Evolutionary conservation across 1,140 invertebrate genomes (phyloP), one percentile per base, ranked within the genome.

Genomic region (Aphis gossypii): DNA sequence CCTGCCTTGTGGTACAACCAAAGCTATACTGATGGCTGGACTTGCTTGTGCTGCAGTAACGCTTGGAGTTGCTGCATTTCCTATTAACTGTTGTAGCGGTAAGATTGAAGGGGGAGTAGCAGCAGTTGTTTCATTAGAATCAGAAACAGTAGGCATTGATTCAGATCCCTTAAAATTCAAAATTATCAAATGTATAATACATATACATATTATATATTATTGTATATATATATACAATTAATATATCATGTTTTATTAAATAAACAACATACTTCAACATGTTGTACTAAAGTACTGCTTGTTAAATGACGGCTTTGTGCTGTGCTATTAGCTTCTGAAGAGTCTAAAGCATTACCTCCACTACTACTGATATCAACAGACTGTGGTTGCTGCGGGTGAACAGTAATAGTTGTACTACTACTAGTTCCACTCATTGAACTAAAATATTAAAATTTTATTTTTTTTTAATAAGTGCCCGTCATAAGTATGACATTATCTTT

Each of bases 281-380:
- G 92, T 54, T 84, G 92, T n/a, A 93, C 48, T 54, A 93, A 83
- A 56, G 92, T 93, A 93, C 92, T 93, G 56, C 92, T 93, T 20
- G 92, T 93, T 93, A 93, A 84, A 93, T 93, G 92, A 54, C 92
- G 92, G n/a, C 92, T 93, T 86, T 93, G 92, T 54, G 92, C 92
- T 56, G 92, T 86, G 8, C 92, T 93, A 84, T 93, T 93, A 30
- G 92, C 92, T 93, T 93, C 92, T n/a, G 92, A 93, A 14, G 92
- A 93, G 9, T 93, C 92, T 56, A 84, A 93, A 20, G 82, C 76
- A 86, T 86, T 93, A 44, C 92, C 82, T 18, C 90, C 90, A 44
- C 92, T 93, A 35, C 92, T 93, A 54, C 92, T 93, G 25, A 93
- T 93, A 93, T 93, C 92, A 41, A 93, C 35, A 20, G 92, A 93